phyloP scores from a whole-genome alignment of 2,888 invertebrate genomes.

The Tuta absoluta region DNA sequence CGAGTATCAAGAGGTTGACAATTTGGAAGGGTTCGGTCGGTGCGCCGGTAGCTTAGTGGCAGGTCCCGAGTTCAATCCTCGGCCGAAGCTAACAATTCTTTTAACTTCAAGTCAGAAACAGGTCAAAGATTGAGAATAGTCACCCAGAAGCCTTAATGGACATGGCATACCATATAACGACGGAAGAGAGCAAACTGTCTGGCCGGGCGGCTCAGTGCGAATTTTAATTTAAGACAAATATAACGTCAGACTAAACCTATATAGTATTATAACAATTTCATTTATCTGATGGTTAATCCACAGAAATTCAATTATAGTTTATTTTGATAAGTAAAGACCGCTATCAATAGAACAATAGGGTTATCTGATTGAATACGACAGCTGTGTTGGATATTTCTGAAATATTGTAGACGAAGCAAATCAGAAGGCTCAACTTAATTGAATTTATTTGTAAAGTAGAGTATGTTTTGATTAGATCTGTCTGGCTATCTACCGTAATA shows the following conservation, averaged over 20 bases:
- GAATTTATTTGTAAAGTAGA: not conserved
- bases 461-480: not conserved
- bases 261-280: not conserved
- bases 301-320: slow-evolving; percentile 8
- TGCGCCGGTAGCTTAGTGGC: too few species aligned
- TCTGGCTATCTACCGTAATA: too few species aligned
- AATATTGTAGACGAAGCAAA: not conserved
- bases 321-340: slow-evolving; percentile 22
- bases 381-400: not conserved
- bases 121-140: too few species aligned
- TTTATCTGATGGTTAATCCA: not conserved
- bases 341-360: not conserved
- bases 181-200: too few species aligned
- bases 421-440: not conserved
- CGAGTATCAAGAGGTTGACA: too few species aligned
- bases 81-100: too few species aligned
- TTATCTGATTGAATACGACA: slow-evolving; percentile 9
- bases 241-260: not conserved
- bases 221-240: not conserved
- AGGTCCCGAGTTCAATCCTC: too few species aligned
- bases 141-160: too few species aligned
- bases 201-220: too few species aligned
- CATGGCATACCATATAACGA: too few species aligned
- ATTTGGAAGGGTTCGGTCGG: too few species aligned
- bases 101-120: too few species aligned